Conservation (phyloP, 2,797 vertebrate species). For the Typhlichthys subterraneus region DNA sequence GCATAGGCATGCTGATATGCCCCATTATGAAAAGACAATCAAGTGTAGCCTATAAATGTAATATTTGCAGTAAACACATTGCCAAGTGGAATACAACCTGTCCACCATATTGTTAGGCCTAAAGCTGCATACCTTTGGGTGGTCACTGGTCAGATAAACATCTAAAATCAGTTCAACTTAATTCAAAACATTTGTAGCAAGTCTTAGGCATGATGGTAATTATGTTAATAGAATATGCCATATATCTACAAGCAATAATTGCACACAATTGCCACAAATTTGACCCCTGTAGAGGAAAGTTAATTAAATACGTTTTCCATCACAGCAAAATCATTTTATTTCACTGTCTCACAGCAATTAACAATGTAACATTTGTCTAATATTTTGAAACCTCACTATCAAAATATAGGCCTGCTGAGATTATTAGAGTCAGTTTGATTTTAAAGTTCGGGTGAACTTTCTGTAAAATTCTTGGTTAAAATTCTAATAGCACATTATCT, state of each 20-base stretch:
- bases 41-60: not conserved
- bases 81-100: not conserved
- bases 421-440: not conserved
- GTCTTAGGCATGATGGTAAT: slow-evolving; percentile 78
- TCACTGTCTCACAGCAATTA: slow-evolving; percentile 56
- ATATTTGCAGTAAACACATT: not conserved
- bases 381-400: not conserved
- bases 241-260: slow-evolving; percentile 92
- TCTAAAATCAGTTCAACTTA: slow-evolving; percentile 66
- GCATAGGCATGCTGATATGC: not conserved
- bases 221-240: slow-evolving; percentile 95
- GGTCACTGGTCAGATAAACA: slow-evolving; percentile 74
- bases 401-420: not conserved
- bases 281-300: slow-evolving; percentile 85
- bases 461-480: not conserved
- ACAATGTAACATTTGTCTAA: slow-evolving; percentile 10
- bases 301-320: slow-evolving; percentile 85
- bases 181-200: slow-evolving; percentile 59
- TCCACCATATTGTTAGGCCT: not conserved
- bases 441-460: not conserved
- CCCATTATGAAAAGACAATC: not conserved
- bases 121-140: not conserved
- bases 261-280: slow-evolving; percentile 80
- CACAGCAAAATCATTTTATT: slow-evolving; percentile 77
- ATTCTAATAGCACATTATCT: too few species aligned